Percentiles rank a stretch among this genome's conserved stretches.
phyloP scores from a whole-genome alignment of 2,888 invertebrate genomes.

The Sthenelais limicola region DNA sequence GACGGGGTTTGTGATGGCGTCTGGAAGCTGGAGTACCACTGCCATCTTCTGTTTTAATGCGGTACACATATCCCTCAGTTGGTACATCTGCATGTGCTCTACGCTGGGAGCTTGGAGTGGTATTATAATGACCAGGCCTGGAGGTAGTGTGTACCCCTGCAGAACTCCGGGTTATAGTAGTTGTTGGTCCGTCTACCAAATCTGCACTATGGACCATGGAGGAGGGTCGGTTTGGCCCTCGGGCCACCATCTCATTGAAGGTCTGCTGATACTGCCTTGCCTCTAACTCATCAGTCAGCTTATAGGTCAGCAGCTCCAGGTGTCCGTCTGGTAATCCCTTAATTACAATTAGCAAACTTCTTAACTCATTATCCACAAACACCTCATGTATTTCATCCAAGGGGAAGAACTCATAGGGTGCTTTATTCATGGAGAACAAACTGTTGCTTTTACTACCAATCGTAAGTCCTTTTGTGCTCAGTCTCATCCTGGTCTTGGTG shows the following conservation, averaged over 20 bases:
- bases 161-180: no score
- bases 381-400: constrained; percentile 21
- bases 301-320: constrained; percentile 30
- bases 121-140: no score
- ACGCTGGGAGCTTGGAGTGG: not conserved
- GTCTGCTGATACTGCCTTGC: constrained; percentile 24
- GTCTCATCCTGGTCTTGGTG: constrained; percentile 12
- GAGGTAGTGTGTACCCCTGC: no score
- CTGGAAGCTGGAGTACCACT: not conserved
- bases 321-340: constrained; percentile 22
- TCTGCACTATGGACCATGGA: no score
- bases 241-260: constrained; percentile 26
- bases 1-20: not conserved
- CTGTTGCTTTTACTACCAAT: constrained; percentile 18
- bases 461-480: constrained; percentile 21
- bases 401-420: constrained; percentile 25
- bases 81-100: no score
- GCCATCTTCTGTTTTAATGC: not conserved
- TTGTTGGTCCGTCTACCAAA: no score
- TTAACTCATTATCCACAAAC: constrained; percentile 23
- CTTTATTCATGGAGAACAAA: not conserved
- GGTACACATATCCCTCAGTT: not conserved
- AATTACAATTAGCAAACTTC: constrained; percentile 15
- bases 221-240: no score
- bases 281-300: constrained; percentile 14